These are phyloP conservation scores for Aythya fuligula DNA, from an alignment of 2,797 vertebrate genomes.

Conservation along the genomic window DNA sequence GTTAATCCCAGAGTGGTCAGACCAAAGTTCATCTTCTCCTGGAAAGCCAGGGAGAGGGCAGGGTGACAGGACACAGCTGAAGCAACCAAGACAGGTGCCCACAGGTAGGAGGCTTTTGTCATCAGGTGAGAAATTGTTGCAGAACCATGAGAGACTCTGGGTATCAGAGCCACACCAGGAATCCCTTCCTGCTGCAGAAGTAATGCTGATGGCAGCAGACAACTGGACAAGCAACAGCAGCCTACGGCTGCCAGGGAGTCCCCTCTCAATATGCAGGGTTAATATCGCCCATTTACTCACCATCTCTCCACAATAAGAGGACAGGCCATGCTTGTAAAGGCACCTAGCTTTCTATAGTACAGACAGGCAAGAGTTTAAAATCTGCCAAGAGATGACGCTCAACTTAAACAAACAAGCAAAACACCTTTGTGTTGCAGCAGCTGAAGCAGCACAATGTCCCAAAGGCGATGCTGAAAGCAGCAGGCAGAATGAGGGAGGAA, in stretches of 20 bases:
- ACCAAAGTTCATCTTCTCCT: neutral
- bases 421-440: neutral
- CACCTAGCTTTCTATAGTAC: neutral
- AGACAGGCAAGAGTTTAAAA: neutral
- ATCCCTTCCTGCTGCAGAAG: neutral
- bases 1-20: neutral
- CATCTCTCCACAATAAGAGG: neutral
- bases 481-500: neutral
- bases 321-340: neutral
- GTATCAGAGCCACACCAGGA: neutral
- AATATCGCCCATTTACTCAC: neutral
- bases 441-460: neutral
- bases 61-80: neutral
- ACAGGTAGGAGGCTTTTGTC: neutral
- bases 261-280: neutral
- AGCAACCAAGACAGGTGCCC: neutral
- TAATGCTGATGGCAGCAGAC: neutral
- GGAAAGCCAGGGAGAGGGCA: neutral
- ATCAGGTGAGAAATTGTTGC: neutral
- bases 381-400: accelerated
- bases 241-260: neutral
- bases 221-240: neutral
- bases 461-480: neutral
- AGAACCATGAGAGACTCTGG: neutral
- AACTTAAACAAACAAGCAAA: neutral